phyloP scores from a whole-genome alignment of 2,113 vertebrate species.

The Ancistrus triradiatus region DNA sequence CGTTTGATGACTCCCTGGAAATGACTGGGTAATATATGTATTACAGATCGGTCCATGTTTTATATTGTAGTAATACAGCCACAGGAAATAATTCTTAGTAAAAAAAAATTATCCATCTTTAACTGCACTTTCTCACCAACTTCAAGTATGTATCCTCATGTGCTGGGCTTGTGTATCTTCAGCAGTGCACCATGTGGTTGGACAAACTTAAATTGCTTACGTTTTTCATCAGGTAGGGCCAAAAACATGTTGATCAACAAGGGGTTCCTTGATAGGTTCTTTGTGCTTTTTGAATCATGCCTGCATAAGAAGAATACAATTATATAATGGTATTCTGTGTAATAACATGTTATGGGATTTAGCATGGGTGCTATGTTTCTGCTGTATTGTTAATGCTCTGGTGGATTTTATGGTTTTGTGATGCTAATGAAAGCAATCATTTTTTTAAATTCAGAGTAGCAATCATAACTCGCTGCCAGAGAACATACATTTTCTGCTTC shows the following conservation, averaged over 20 bases:
- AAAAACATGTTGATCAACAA: not conserved
- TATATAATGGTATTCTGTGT: too few relatives aligned
- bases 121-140: too few relatives aligned
- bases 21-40: too few relatives aligned
- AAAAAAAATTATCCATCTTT: too few relatives aligned
- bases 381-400: not conserved
- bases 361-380: too few relatives aligned
- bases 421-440: constrained; percentile 15
- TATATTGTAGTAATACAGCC: too few relatives aligned
- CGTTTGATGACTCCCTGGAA: too few relatives aligned
- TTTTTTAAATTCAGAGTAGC: constrained; percentile 1
- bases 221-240: constrained; percentile 45
- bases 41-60: not conserved
- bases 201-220: constrained; percentile 18
- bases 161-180: not conserved
- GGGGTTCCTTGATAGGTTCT: not conserved
- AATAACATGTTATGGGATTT: too few relatives aligned
- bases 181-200: constrained; percentile 40
- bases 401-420: not conserved
- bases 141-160: too few relatives aligned
- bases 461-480: constrained; percentile 11
- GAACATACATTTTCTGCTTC: constrained; percentile 22
- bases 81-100: too few relatives aligned
- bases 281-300: not conserved
- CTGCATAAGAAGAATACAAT: too few relatives aligned